These are phyloP conservation scores for Agonopterix subpropinquella DNA, from an alignment of 2,888 invertebrate species.

Conservation along the genomic window DNA sequence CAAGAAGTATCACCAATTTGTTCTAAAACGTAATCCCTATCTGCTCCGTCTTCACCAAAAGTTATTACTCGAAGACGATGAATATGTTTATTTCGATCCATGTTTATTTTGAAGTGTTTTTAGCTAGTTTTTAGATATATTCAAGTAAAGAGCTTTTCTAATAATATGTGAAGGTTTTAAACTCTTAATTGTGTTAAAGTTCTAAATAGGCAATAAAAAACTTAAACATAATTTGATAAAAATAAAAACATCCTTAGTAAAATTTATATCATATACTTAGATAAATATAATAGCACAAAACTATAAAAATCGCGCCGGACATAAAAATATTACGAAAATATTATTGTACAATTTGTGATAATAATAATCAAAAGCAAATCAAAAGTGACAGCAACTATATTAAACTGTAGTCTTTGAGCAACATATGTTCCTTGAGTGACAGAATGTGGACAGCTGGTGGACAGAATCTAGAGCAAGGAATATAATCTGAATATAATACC, in stretches of 20 bases:
- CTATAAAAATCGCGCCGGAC: no score
- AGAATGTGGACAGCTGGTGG: no score
- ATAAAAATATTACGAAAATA: constrained; percentile 1
- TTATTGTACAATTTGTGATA: constrained; percentile 14
- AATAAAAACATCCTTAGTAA: constrained; percentile 4
- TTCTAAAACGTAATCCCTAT: no score
- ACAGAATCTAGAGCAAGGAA: no score
- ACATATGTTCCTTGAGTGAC: no score
- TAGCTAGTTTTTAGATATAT: not conserved
- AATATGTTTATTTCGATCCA: constrained; percentile 8
- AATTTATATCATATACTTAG: constrained; percentile 5
- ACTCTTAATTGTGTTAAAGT: no score
- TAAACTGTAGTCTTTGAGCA: no score
- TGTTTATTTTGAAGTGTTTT: not conserved
- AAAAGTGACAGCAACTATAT: no score
- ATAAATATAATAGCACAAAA: constrained; percentile 11
- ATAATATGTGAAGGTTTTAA: not conserved
- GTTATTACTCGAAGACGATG: constrained; percentile 27
- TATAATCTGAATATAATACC: no score
- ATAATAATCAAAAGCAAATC: constrained; percentile 1
- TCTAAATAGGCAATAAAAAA: not conserved
- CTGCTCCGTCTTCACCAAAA: constrained; percentile 15
- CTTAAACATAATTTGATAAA: constrained; percentile 5
- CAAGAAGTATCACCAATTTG: no score
- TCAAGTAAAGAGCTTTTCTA: not conserved